Percentiles rank a stretch among this genome's conserved stretches.
Conservation (phyloP, 2,797 vertebrate species). For the Coregonus sp. region DNA sequence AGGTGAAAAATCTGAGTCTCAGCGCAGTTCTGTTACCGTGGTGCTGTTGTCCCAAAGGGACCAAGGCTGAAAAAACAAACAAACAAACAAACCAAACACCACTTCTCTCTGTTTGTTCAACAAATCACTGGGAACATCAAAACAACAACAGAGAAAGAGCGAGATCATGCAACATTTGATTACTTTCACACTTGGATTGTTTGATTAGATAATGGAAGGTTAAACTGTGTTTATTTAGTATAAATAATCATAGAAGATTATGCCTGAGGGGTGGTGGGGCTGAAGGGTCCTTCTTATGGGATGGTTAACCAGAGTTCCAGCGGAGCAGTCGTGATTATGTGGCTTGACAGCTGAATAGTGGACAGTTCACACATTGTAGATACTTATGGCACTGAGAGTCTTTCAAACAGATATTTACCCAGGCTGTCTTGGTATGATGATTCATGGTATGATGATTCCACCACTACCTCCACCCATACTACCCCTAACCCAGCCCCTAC, state of each 20-base stretch:
- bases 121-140: constrained; percentile 31
- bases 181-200: not conserved
- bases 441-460: not conserved
- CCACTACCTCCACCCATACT: not conserved
- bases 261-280: not conserved
- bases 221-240: not conserved
- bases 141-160: not conserved
- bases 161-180: not conserved
- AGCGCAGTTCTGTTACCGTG: not conserved
- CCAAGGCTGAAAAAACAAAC: constrained; percentile 28
- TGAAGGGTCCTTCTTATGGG: not conserved
- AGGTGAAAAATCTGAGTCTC: too few relatives aligned
- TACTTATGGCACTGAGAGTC: not conserved
- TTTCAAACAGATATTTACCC: not conserved
- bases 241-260: not conserved
- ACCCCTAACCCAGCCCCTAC: not conserved
- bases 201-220: not conserved
- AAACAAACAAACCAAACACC: constrained; percentile 29
- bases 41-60: not conserved
- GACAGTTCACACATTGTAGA: not conserved
- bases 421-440: not conserved
- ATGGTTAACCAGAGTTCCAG: not conserved
- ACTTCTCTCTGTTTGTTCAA: constrained; percentile 41
- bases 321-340: not conserved
- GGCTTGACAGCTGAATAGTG: not conserved